Base-by-base conservation (phyloP, 37 sponge, comb jelly and placozoan genomes). In the Corticium candelabrum region DNA sequence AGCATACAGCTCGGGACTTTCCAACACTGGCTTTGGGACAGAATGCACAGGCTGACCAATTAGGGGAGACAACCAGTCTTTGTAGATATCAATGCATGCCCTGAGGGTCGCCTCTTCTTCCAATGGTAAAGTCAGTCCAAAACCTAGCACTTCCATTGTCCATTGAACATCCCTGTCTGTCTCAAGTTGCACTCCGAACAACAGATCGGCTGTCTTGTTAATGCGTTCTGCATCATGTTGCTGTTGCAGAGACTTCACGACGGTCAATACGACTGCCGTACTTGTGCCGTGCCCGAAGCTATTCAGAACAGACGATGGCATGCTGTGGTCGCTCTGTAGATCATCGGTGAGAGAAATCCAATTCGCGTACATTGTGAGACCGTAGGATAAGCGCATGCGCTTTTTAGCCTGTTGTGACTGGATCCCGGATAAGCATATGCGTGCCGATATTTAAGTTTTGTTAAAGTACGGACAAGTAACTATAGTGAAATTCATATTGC, bases 141-240 rank as follows among this genome's bases (percentile, higher is more conserved):
- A 80, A 0, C 90, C 89, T 7, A 92, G 41, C 0, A 89, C 90
- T 37, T 89, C 78, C 93, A 92, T 88, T 15, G 84, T 86, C 93
- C 93, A 92, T 0, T 86, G 32, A 3, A 92, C 89, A 67, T 92
- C 74, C 37, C 84, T 82, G 32, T 39, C 76, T 1, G 85, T 78
- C 3, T 67, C 62, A 21, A 50, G 62, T 27, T 21, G 62, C 62
- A 50, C 15, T 41, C 68, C 1, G 37, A 0, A 74, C 35, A 62
- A 7, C 29, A 56, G 37, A 40, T 30, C 34, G 3, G 41, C 1
- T 21, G 31, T 21, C 1, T 2, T 2, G 39, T 37, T 69, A 2
- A 0, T 7, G 40, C 1, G 57, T 35, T 82, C 76, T 3, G 40
- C 41, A 67, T 27, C 31, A 11, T 15, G 38, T 33, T 0, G 39